A percentile compares a stretch with the other conserved stretches of the same genome.
Evolutionary conservation across 2,113 vertebrate species (phyloP).

Genomic region (Mohoua ochrocephala): DNA sequence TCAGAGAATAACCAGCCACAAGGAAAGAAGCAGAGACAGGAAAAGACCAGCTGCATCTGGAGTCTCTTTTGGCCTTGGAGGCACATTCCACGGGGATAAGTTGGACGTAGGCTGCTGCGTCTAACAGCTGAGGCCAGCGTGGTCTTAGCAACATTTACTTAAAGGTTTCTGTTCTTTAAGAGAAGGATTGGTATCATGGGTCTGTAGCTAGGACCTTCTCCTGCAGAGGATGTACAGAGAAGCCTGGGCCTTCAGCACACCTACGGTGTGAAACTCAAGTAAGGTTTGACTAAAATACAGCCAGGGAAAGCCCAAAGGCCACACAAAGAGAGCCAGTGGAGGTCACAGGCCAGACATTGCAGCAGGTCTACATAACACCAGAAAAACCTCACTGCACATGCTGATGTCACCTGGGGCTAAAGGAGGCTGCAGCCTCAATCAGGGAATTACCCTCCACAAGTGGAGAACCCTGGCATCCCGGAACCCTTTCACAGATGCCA

Average conservation of each 20-base stretch:
- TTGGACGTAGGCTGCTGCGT: background rate
- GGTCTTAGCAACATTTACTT: background rate
- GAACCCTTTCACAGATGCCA: too few relatives aligned
- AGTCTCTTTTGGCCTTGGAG: background rate
- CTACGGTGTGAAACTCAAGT: background rate
- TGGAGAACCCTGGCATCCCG: too few relatives aligned
- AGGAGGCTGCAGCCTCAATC: background rate
- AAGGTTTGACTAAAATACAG: background rate
- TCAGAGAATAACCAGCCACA: background rate
- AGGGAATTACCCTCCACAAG: background rate
- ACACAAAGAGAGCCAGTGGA: fast-evolving
- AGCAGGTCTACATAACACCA: background rate
- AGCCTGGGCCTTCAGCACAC: background rate
- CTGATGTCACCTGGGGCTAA: background rate
- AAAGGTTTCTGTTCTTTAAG: background rate
- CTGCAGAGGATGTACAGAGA: background rate
- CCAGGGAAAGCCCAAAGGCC: background rate
- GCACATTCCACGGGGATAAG: background rate
- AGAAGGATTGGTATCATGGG: background rate
- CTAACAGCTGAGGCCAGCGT: background rate
- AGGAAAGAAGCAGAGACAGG: background rate
- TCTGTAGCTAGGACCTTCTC: background rate
- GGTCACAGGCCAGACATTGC: background rate
- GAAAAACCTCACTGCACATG: background rate
- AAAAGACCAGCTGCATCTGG: background rate